Base-by-base conservation (phyloP, 2,797 vertebrate genomes). In the Cuculus canorus region DNA sequence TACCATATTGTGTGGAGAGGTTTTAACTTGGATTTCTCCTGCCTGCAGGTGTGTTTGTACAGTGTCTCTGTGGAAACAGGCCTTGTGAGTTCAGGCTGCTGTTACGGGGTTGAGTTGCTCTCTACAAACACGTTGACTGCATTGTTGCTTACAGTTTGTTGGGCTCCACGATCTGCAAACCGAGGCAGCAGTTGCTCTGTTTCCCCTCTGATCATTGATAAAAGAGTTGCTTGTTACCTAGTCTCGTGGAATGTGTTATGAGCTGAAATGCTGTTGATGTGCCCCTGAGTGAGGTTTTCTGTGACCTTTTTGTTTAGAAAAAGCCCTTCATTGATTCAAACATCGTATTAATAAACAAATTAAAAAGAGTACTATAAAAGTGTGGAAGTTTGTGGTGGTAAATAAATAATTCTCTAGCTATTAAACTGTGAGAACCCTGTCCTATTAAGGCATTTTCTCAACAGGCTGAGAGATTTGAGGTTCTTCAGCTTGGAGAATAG, bases 1-100 rank as follows among this genome's bases (percentile, higher is more conserved):
- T 50, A 5, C 80, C 0, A 3, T 10, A 3, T 17, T 57, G 33
- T 0, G 0, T 33, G 43, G 35, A 57, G n/a, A 69, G 18, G 32
- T 54, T 79, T 86, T 19, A 23, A 5, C 10, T 9, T 27, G 85
- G 71, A 2, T 83, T 91, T 82, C 76, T 57, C 14, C 32, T 27
- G 80, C 48, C 43, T 63, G 37, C 13, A 35, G 81, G 37, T 24
- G 41, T 73, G 64, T 94, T 88, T 95, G 93, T 13, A 3, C 21
- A 64, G 68, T 82, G 70, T n/a, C 71, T 79, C 48, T 60, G 53
- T 28, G 88, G 32, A 37, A 61, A 65, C 59, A 54, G 59, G 13
- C 7, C 4, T 18, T 6, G 41, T 13, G 39, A 60, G 84, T 39
- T 83, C 47, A 64, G 65, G n/a, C 57, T 1, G 0, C 75, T 48